Conservation (phyloP, 2,113 vertebrate species). For the Micromys minutus region DNA sequence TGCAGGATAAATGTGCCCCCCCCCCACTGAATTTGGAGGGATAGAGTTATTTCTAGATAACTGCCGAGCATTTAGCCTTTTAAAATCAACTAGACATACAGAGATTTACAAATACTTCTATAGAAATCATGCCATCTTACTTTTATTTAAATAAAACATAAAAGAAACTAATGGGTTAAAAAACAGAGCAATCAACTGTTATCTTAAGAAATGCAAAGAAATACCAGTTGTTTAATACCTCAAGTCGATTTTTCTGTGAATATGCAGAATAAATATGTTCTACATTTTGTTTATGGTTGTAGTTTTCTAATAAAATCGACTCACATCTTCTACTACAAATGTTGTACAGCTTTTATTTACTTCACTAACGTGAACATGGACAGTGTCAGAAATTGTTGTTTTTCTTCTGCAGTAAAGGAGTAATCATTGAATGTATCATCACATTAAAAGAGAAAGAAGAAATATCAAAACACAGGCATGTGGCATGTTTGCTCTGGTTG, state of each 20-base stretch:
- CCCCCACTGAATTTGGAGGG: not conserved
- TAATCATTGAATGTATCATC: not conserved
- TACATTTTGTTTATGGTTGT: not conserved
- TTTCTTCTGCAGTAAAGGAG: conserved; percentile 24
- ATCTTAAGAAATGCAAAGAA: not conserved
- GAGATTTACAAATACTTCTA: not conserved
- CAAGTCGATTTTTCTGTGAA: not conserved
- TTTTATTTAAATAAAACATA: conserved; percentile 44
- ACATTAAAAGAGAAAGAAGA: not conserved
- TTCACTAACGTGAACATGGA: conserved; percentile 40
- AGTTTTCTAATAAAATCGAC: conserved; percentile 60
- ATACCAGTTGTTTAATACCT: conserved; percentile 11
- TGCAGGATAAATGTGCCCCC: not conserved
- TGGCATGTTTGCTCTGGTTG: not conserved
- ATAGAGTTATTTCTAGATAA: not conserved
- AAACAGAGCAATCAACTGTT: not conserved
- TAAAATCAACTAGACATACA: not conserved
- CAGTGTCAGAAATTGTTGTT: conserved; percentile 61
- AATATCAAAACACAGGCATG: not conserved
- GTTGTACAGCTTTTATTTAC: conserved; percentile 58
- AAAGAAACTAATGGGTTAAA: not conserved
- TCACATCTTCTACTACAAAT: conserved; percentile 57
- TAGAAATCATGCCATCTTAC: not conserved
- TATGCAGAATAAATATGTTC: not conserved
- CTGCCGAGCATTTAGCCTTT: not conserved